These are phyloP conservation scores for Sarcophaga bullata DNA, from an alignment of 1,140 invertebrate species.

Conservation along the genomic window DNA sequence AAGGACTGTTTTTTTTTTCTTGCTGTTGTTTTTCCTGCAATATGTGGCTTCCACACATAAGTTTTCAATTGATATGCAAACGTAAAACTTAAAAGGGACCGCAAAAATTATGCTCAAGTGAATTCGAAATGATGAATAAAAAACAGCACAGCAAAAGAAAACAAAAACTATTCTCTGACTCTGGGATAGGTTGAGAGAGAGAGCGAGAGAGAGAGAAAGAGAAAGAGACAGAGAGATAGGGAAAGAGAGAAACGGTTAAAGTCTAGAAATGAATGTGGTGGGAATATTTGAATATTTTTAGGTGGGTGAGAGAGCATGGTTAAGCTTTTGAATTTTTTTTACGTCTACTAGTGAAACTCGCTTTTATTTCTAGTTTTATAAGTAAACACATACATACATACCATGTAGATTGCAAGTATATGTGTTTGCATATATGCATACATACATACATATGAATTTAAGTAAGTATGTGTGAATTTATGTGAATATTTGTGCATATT, in stretches of 20 bases:
- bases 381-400: not conserved
- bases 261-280: slow-evolving; percentile 15
- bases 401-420: too few relatives aligned
- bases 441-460: slow-evolving; percentile 15
- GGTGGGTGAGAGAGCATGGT: not conserved
- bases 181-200: not conserved
- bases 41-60: slow-evolving; percentile 34
- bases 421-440: not conserved
- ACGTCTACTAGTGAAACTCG: not conserved
- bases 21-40: not conserved
- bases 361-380: slow-evolving; percentile 35
- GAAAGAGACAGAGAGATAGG: not conserved
- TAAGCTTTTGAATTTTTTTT: not conserved
- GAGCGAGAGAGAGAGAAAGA: not conserved
- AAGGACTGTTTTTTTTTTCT: not conserved
- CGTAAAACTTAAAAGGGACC: slow-evolving; percentile 65
- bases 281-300: not conserved
- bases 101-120: slow-evolving; percentile 62
- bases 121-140: slow-evolving; percentile 48
- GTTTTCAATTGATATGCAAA: slow-evolving; percentile 65
- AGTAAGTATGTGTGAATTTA: slow-evolving; percentile 7
- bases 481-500: slow-evolving; percentile 37
- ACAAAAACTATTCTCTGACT: slow-evolving; percentile 1
- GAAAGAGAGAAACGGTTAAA: not conserved
- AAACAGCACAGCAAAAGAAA: not conserved